These are phyloP conservation scores for Martes martes DNA, from an alignment of 2,113 vertebrate genomes.

Conservation along the genomic window DNA sequence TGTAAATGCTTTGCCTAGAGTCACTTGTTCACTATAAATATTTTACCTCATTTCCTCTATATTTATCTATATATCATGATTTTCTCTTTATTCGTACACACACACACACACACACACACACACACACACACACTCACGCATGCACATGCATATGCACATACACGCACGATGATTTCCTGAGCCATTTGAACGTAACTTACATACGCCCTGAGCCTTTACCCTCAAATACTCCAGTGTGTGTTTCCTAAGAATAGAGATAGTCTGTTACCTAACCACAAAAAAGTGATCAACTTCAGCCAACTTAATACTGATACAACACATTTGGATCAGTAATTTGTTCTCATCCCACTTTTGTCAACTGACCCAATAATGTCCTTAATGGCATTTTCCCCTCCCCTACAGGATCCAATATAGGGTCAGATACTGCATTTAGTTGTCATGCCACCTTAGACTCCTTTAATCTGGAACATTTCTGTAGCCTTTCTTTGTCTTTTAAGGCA, in stretches of 20 bases:
- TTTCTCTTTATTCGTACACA: background rate
- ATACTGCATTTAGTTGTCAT: background rate
- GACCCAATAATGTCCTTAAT: background rate
- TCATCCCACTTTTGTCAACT: background rate
- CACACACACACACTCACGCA: background rate
- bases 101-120: background rate
- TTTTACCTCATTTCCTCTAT: conserved; percentile 7
- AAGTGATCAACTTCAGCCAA: background rate
- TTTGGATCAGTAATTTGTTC: background rate
- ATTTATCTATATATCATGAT: background rate
- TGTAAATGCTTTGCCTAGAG: conserved; percentile 20
- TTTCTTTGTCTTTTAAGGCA: conserved; percentile 23
- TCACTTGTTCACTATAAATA: background rate
- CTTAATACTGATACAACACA: background rate
- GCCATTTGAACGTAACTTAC: background rate
- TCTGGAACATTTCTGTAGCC: conserved; percentile 22
- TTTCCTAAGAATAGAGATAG: conserved; percentile 23
- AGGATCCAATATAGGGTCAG: background rate
- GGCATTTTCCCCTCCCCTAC: background rate
- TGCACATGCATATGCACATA: background rate
- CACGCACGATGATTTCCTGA: background rate
- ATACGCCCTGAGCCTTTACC: background rate
- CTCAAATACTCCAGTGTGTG: conserved; percentile 19
- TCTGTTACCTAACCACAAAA: background rate
- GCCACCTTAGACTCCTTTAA: background rate